These are phyloP conservation scores for Lycopodina hypogea DNA, from an alignment of 37 sponge, comb jelly and placozoan genomes.

Conservation along the genomic window DNA sequence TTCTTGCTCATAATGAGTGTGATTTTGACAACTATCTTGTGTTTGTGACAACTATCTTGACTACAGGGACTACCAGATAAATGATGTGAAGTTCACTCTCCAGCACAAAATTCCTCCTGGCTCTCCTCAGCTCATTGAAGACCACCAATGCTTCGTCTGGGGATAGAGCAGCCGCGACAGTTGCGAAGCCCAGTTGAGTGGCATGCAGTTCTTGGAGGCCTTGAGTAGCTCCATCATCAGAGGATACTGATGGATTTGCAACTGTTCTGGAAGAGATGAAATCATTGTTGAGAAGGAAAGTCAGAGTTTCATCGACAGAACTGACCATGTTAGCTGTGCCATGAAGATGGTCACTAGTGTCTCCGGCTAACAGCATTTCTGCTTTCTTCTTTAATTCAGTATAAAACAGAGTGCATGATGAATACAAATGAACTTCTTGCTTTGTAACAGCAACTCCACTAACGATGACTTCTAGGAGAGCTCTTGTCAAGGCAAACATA, in stretches of 20 bases:
- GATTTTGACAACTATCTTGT: not conserved
- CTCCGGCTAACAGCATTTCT: not conserved
- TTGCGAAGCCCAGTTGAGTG: conserved; percentile 91
- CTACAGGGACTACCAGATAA: conserved; percentile 64
- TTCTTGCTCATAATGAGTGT: no score
- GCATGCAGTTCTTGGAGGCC: conserved; percentile 41
- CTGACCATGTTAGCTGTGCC: not conserved
- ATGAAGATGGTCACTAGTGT: not conserved
- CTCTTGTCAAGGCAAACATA: conserved; percentile 80
- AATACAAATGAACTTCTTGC: conserved; percentile 57
- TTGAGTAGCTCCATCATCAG: not conserved
- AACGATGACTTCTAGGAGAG: conserved; percentile 89
- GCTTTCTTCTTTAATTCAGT: conserved; percentile 48
- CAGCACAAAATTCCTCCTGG: conserved; percentile 82
- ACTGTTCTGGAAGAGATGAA: conserved; percentile 56
- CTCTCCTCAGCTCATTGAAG: conserved; percentile 80
- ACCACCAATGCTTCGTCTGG: conserved; percentile 93
- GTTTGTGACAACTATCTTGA: not conserved
- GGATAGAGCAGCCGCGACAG: conserved; percentile 89
- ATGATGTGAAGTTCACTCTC: conserved; percentile 98
- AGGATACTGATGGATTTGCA: not conserved
- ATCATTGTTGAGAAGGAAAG: conserved; percentile 77
- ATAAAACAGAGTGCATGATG: conserved; percentile 84
- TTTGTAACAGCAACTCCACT: conserved; percentile 64
- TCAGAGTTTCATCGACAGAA: conserved; percentile 40